Evolutionary conservation across 1,140 invertebrate genomes (phyloP).

Genomic region (Spodoptera frugiperda): DNA sequence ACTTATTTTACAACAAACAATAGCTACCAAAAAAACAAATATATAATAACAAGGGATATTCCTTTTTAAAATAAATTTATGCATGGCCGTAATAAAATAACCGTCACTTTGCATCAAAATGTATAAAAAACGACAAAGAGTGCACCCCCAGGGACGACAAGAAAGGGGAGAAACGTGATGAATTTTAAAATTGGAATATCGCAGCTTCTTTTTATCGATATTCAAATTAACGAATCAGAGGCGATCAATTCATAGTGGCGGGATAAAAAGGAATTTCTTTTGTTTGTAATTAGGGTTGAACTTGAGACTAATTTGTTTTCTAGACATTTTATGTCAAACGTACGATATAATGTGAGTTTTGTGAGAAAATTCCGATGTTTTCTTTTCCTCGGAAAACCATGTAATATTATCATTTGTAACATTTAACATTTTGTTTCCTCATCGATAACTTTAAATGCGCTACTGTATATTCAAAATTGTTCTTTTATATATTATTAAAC

Average conservation of each 20-base stretch:
- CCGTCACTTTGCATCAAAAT: conserved; percentile 42
- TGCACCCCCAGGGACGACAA: conserved; percentile 27
- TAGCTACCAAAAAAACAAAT: background rate
- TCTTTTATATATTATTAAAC: background rate
- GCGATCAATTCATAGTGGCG: conserved; percentile 41
- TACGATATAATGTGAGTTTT: no score
- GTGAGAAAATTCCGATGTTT: no score
- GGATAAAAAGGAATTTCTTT: conserved; percentile 5
- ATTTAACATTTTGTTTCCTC: no score
- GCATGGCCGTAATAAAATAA: conserved; percentile 39
- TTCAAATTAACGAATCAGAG: conserved; percentile 62
- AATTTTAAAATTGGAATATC: conserved; percentile 67
- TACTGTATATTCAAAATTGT: no score
- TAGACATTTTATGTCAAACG: no score
- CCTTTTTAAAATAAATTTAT: conserved; percentile 40
- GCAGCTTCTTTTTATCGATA: conserved; percentile 53
- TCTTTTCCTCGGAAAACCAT: no score
- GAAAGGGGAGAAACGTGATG: conserved; percentile 55
- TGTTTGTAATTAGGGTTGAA: no score
- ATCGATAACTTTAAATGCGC: no score
- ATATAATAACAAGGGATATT: background rate
- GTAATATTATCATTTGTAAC: no score
- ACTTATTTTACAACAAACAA: background rate
- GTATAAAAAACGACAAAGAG: conserved; percentile 20
- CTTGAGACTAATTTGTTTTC: no score